phyloP scores from a whole-genome alignment of 1,140 invertebrate species.

The Piezodorus guildinii region DNA sequence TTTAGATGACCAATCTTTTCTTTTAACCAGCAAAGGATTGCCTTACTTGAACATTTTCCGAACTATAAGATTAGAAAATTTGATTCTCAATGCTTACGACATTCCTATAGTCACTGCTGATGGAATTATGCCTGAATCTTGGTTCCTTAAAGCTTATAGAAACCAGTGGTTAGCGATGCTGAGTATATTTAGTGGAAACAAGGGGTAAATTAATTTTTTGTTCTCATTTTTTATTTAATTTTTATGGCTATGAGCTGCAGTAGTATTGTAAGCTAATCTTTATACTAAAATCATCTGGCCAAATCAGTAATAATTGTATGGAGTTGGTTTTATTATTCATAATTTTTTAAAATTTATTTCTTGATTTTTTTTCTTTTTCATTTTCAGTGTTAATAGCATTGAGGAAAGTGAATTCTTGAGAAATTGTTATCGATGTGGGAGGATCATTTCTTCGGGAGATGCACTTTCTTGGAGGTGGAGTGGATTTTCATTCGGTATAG shows the following conservation, averaged over 20 bases:
- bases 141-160: conserved; percentile 50
- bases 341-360: no score
- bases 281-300: no score
- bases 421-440: conserved; percentile 23
- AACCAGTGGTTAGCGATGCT: conserved; percentile 60
- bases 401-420: conserved; percentile 20
- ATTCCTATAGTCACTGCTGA: conserved; percentile 54
- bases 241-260: no score
- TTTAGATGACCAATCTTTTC: conserved; percentile 35
- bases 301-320: no score
- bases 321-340: no score
- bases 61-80: conserved; percentile 52
- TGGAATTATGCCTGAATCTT: conserved; percentile 55
- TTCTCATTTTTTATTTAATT: no score
- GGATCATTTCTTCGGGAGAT: conserved; percentile 18
- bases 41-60: conserved; percentile 48
- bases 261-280: no score
- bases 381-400: conserved; percentile 18
- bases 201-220: conserved; percentile 40
- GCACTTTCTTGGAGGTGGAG: conserved; percentile 27
- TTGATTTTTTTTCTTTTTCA: not conserved
- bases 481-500: conserved; percentile 25
- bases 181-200: conserved; percentile 41
- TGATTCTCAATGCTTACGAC: conserved; percentile 58
- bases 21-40: conserved; percentile 46